Evolutionary conservation across 1,140 invertebrate genomes (phyloP), one percentile per base, ranked within the genome.

Genomic region (Acromyrmex echinatior): DNA sequence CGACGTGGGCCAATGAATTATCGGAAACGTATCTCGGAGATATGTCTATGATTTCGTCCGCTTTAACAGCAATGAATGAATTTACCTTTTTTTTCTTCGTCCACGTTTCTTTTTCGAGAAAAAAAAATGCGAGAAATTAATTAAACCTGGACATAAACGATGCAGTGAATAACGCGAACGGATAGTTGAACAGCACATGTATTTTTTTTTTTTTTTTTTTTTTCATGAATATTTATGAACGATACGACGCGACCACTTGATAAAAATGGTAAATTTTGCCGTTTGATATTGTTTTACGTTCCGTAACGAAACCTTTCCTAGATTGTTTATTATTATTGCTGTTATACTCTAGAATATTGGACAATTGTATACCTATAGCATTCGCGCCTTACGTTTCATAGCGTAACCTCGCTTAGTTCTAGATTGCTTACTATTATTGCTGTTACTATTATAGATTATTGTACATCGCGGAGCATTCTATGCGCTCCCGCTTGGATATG

Each of bases 31-130:
- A 86, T 65, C n/a, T 45, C 70, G 16, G n/a, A 74, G 81, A 66
- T 68, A 80, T 84, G 56, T 56, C 71, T 65, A 31, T 56, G 82
- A 77, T 85, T 87, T 82, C 68, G 65, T 86, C 68, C 89, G 78
- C 68, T 90, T 90, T 88, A 90, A 53, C 31, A n/a, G 49, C 89
- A n/a, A 21, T 21, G 21, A 70, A 91, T 88, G 86, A 91, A 91
- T 91, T 91, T 90, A 90, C 77, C 73, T 60, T 60, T 53, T 76
- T 74, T 76, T 74, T 76, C 63, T 66, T 58, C 31, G 70, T 18
- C 3, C 18, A 14, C 49, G 35, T 58, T 71, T 80, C 77, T 90
- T 74, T 63, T 74, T 16, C 10, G 4, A 10, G 21, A 31, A 10
- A 49, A 82, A 73, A 49, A 70, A 70, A 49, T 39, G 56, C 25